phyloP scores from a whole-genome alignment of 92 coral and sea anemone species.

The Phymanthus crucifer region DNA sequence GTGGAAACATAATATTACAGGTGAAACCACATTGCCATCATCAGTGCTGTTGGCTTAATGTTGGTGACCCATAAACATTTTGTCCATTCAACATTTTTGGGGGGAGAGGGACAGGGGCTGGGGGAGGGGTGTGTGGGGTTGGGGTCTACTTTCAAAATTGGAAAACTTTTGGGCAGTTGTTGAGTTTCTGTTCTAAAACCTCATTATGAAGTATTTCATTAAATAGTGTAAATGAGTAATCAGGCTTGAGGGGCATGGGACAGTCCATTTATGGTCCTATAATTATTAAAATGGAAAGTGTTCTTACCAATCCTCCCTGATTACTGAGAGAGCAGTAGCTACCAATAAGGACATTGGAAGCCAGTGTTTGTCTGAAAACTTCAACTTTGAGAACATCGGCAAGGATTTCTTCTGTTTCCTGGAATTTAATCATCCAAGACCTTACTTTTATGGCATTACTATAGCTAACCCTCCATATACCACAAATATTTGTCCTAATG shows the following conservation, averaged over 20 bases:
- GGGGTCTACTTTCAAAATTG: too few relatives aligned
- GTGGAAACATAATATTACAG: not conserved
- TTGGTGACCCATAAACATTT: too few relatives aligned
- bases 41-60: too few relatives aligned
- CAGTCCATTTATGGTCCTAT: not conserved
- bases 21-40: too few relatives aligned
- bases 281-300: not conserved
- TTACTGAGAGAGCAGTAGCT: conserved; percentile 95
- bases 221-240: too few relatives aligned
- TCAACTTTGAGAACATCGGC: conserved; percentile 95
- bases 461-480: not conserved
- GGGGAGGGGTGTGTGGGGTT: too few relatives aligned
- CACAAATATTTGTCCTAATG: not conserved
- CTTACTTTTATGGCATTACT: not conserved
- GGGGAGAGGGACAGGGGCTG: too few relatives aligned
- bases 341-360: conserved; percentile 91
- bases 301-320: conserved; percentile 93
- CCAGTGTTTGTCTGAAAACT: conserved; percentile 94
- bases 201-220: too few relatives aligned
- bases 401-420: conserved; percentile 99
- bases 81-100: too few relatives aligned
- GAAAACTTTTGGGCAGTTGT: too few relatives aligned
- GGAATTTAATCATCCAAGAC: not conserved
- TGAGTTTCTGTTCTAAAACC: too few relatives aligned
- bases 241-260: not conserved